phyloP scores from a whole-genome alignment of 2,113 vertebrate genomes.

The Corythaeola cristata region DNA sequence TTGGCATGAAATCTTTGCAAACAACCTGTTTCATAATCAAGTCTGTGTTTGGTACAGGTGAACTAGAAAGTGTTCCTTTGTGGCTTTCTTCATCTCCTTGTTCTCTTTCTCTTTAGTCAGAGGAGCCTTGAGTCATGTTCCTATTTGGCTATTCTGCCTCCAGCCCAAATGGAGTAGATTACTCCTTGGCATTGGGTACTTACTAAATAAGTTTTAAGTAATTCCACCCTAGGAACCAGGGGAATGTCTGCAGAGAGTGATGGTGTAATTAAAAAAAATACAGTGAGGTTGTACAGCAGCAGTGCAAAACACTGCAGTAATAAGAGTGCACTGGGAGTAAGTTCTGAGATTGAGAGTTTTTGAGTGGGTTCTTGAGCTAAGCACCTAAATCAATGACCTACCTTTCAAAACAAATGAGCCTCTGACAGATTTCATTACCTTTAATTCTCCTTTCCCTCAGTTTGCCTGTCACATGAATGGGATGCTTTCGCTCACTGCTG shows the following conservation, averaged over 20 bases:
- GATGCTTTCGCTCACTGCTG: neutral
- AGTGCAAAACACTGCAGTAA: neutral
- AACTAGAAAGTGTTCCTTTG: neutral
- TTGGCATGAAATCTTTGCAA: neutral
- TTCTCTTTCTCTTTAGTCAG: neutral
- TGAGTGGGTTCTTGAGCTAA: neutral
- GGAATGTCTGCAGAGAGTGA: constrained; percentile 12
- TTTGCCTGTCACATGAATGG: neutral
- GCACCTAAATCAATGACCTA: neutral
- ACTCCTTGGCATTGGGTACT: neutral
- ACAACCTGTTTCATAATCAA: neutral
- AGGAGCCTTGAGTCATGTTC: neutral
- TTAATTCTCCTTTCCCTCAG: neutral
- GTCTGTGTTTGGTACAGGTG: neutral
- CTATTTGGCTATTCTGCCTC: neutral
- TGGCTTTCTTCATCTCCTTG: neutral
- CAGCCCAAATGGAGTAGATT: neutral
- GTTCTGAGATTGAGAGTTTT: neutral
- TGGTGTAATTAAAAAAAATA: neutral
- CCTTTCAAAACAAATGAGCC: neutral
- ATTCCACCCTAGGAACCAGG: neutral
- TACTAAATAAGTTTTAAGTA: neutral
- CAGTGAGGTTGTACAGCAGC: neutral
- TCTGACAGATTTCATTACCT: neutral
- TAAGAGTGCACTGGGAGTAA: neutral